Evolutionary conservation across 1,140 invertebrate species (phyloP), one percentile per base, ranked within the genome.

Genomic region (Brachionus manjavacas): DNA sequence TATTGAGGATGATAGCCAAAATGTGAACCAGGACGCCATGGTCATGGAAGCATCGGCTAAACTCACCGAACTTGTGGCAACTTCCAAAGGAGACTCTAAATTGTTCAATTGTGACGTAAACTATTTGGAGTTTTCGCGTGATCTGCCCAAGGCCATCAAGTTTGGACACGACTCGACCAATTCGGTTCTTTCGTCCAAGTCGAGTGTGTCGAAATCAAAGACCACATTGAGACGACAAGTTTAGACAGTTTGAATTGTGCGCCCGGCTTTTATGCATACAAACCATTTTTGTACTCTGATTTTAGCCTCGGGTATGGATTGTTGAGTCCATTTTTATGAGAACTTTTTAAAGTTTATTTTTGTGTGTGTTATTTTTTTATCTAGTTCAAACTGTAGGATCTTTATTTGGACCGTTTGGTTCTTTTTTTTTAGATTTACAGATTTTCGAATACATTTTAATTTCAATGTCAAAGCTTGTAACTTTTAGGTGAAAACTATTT

Each of bases 81-180:
- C 28, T 55, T 55, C 52, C 20, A 60, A 81, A 14, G 31, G 6
- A 9, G 78, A 81, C 3, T 46, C 79, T 1, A 81, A 81, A 64
- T 28, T 68, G n/a, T 64, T 31, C 31, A 76, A 76, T 76, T 76
- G 41, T 76, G 79, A 68, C 8, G 25, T 81, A 11, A 81, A 60
- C 25, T 81, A 81, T 68, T n/a, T 43, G 3, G 52, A 81, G 3
- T 81, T 81, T 81, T 64, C 79, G 3, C 20, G 79, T 4, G 79
- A 81, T 64, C 66, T 81, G n/a, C 52, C 35, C 20, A 66, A 64
- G 23, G 12, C 52, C 14, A 28, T 43, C 3, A 81, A 68, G 35
- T 81, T 81, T 64, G 79, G 79, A 64, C 20, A 81, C 39, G 79
- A 81, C 16, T 76, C 72, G 14, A 76, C 72, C 23, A 76, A 76